These are phyloP conservation scores for Monoplex corrugatus DNA, from an alignment of 2,888 invertebrate genomes.

Conservation along the genomic window DNA sequence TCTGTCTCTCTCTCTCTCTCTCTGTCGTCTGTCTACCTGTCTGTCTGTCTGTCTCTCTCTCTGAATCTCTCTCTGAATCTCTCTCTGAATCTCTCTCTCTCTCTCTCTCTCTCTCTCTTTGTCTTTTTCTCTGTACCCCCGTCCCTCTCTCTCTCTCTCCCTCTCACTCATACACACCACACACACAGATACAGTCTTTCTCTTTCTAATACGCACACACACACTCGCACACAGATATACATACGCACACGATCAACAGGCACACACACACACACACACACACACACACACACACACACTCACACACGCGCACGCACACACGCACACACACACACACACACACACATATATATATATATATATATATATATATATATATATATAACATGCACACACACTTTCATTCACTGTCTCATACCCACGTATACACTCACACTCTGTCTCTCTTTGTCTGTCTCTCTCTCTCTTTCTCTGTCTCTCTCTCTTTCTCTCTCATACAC, in stretches of 20 bases:
- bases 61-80: too few species aligned
- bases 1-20: too few species aligned
- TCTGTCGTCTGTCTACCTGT: too few species aligned
- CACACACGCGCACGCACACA: not conserved
- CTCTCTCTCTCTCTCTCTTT: too few species aligned
- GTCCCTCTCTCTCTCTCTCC: too few species aligned
- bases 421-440: not conserved
- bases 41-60: too few species aligned
- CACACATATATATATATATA: not conserved
- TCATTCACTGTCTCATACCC: not conserved
- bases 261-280: not conserved
- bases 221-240: conserved; percentile 1
- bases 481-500: not conserved
- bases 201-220: conserved; percentile 14
- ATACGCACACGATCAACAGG: not conserved
- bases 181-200: conserved; percentile 8
- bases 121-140: too few species aligned
- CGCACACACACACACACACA: not conserved
- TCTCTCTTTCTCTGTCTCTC: not conserved
- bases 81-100: too few species aligned
- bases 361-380: too few species aligned
- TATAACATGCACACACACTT: not conserved
- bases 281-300: not conserved
- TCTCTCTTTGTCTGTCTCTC: not conserved
- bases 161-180: not conserved